Evolutionary conservation across 2,797 vertebrate genomes (phyloP).

Genomic region (Coregonus sp.): DNA sequence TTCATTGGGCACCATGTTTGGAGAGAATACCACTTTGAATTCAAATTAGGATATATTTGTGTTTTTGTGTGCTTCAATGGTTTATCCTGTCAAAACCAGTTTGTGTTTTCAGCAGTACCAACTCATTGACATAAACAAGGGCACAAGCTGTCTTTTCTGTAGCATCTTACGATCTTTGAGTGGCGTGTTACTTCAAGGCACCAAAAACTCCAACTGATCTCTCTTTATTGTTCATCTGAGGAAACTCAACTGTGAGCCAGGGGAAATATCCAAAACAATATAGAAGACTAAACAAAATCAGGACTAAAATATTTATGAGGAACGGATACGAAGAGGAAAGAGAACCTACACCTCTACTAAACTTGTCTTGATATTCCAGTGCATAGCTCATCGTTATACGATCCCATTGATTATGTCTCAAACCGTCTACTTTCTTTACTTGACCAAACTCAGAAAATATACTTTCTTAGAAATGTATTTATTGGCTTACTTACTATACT

Average conservation of each 20-base stretch:
- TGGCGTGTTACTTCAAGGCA: background rate
- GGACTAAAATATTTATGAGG: slow-evolving; percentile 29
- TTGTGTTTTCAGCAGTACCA: background rate
- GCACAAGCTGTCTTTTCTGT: background rate
- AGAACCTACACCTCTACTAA: slow-evolving; percentile 14
- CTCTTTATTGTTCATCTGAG: slow-evolving; percentile 16
- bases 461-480: background rate
- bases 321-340: slow-evolving; percentile 39
- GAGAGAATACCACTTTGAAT: slow-evolving; percentile 35
- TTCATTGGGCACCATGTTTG: slow-evolving; percentile 36
- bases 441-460: background rate
- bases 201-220: slow-evolving; percentile 15
- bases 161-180: background rate
- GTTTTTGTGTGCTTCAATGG: background rate
- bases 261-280: slow-evolving; percentile 19
- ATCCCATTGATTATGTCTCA: background rate
- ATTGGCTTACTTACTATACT: background rate
- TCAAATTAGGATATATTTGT: slow-evolving; percentile 10
- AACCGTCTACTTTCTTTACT: slow-evolving; percentile 1
- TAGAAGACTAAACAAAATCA: slow-evolving; percentile 53
- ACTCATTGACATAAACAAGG: background rate
- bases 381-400: slow-evolving; percentile 6
- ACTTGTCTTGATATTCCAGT: slow-evolving; percentile 9
- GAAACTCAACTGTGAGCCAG: slow-evolving; percentile 8
- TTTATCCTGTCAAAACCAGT: background rate